Evolutionary conservation across 2,113 vertebrate species (phyloP).

Genomic region (Pelobates fuscus): DNA sequence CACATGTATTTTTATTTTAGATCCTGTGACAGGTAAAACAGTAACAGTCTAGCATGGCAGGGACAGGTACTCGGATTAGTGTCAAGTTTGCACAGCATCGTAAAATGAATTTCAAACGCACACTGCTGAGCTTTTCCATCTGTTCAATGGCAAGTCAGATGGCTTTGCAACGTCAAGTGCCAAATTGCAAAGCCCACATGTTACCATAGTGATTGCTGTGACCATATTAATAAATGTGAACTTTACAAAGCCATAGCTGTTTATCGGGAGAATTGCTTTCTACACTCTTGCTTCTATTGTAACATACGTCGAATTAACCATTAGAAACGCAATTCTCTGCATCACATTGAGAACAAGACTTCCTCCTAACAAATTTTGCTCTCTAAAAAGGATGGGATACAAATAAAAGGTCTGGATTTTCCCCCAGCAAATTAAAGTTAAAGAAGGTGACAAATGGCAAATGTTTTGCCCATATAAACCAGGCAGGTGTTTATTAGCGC

Average conservation of each 20-base stretch:
- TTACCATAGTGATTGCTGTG: conserved; percentile 51
- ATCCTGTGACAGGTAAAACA: conserved; percentile 12
- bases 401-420: no score
- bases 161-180: conserved; percentile 28
- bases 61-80: conserved; percentile 14
- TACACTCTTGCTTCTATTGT: no score
- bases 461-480: no score
- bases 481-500: no score
- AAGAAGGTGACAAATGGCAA: no score
- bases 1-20: no score
- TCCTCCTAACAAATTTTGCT: no score
- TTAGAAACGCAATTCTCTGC: no score
- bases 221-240: conserved; percentile 41
- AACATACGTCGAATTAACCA: no score
- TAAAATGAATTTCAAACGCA: conserved; percentile 25
- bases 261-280: conserved; percentile 3
- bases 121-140: conserved; percentile 24
- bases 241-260: conserved; percentile 15
- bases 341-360: no score
- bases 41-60: conserved; percentile 18
- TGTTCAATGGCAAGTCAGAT: conserved; percentile 39
- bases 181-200: conserved; percentile 29
- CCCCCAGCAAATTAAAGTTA: no score
- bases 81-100: conserved; percentile 42
- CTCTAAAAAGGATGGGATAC: no score